phyloP scores from a whole-genome alignment of 64 coral and sea anemone species.

The Montipora foliosa region DNA sequence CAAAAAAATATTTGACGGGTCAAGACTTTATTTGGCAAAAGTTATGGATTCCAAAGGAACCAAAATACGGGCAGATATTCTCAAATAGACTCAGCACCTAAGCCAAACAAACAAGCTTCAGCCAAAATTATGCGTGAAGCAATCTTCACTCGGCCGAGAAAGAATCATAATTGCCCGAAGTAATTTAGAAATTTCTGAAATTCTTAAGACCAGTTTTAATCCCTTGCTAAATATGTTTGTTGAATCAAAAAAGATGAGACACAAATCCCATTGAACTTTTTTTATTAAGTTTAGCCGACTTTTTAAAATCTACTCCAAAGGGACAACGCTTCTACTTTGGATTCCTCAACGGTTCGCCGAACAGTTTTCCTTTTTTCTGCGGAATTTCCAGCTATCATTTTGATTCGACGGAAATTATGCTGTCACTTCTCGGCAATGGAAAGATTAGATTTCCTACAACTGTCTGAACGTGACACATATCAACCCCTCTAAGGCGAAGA shows the following conservation, averaged over 20 bases:
- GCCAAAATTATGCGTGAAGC: background rate
- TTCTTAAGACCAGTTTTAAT: constrained; percentile 8
- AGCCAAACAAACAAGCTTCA: background rate
- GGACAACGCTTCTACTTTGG: background rate
- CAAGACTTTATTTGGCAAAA: constrained; percentile 23
- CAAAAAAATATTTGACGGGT: constrained; percentile 35
- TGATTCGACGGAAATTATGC: too few relatives aligned
- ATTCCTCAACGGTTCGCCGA: background rate
- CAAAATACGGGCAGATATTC: constrained; percentile 2
- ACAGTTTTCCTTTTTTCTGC: background rate
- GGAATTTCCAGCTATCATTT: background rate
- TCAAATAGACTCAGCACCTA: background rate
- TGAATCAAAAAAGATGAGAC: background rate
- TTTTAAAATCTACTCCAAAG: background rate
- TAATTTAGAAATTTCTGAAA: constrained; percentile 37
- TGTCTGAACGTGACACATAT: background rate
- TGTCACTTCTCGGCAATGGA: too few relatives aligned
- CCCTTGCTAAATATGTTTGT: constrained; percentile 7
- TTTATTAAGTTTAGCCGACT: constrained; percentile 7
- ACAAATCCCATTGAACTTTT: constrained; percentile 3
- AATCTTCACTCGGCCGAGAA: background rate
- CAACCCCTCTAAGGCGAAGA: background rate
- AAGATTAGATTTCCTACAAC: too few relatives aligned
- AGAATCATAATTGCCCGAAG: background rate
- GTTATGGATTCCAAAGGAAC: constrained; percentile 8